Conservation (phyloP, 1,140 invertebrate genomes). For the Portunus trituberculatus region DNA sequence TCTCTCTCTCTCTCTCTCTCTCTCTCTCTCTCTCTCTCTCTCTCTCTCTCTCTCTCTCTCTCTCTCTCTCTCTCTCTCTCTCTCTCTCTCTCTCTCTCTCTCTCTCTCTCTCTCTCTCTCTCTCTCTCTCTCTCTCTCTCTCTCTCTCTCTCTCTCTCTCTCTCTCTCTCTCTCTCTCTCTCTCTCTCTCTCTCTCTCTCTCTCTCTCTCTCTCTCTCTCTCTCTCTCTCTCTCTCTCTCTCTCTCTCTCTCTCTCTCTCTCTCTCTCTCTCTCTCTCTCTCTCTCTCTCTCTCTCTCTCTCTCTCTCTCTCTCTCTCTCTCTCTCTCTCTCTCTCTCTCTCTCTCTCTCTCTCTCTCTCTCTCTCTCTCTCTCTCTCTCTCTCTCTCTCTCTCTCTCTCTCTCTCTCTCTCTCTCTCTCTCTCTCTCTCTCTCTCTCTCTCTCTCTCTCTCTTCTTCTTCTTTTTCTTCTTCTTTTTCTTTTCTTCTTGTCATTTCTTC, state of each 20-base stretch:
- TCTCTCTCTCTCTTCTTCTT: background rate
- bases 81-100: background rate
- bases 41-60: background rate
- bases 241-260: background rate
- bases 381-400: background rate
- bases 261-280: background rate
- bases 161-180: background rate
- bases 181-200: background rate
- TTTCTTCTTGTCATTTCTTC: background rate
- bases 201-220: too few species aligned
- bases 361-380: background rate
- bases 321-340: background rate
- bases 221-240: background rate
- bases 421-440: background rate
- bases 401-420: too few species aligned
- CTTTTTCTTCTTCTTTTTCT: background rate
- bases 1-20: background rate
- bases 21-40: too few species aligned
- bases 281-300: background rate
- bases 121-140: background rate
- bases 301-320: too few species aligned
- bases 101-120: background rate
- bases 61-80: background rate
- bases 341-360: background rate
- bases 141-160: background rate